Evolutionary conservation across 2,113 vertebrate genomes (phyloP).

Genomic region (Theristicus caerulescens): DNA sequence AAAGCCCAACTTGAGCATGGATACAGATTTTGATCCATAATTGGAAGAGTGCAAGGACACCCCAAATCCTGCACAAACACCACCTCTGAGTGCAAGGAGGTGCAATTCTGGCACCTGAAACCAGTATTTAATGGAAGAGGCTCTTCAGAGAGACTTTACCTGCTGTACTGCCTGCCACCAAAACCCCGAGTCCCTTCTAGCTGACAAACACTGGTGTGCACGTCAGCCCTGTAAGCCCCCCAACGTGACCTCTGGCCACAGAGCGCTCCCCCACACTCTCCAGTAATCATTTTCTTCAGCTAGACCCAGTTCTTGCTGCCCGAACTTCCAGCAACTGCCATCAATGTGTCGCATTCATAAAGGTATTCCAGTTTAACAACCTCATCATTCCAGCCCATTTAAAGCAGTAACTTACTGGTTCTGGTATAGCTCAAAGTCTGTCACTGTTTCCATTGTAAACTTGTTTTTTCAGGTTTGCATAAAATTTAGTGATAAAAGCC

Average conservation of each 20-base stretch:
- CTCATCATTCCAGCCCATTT: background rate
- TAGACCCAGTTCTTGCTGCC: background rate
- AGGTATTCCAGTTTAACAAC: background rate
- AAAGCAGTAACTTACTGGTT: background rate
- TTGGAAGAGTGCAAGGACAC: background rate
- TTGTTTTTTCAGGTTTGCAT: background rate
- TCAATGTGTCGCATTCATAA: background rate
- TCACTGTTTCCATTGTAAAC: constrained; percentile 14
- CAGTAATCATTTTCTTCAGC: background rate
- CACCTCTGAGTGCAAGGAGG: background rate
- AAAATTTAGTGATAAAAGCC: background rate
- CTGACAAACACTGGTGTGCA: background rate
- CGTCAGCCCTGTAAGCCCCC: fast-evolving
- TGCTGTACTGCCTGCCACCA: background rate
- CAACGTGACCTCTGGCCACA: background rate
- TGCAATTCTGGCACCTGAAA: background rate
- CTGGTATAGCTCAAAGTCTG: background rate
- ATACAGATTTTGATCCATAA: background rate
- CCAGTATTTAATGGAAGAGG: background rate
- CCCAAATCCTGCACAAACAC: background rate
- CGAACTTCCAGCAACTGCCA: background rate
- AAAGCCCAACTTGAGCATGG: background rate
- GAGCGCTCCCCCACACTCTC: background rate
- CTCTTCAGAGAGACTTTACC: background rate
- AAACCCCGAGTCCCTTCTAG: fast-evolving